Base-by-base conservation (phyloP, 2,113 vertebrate species). In the Strix uralensis region DNA sequence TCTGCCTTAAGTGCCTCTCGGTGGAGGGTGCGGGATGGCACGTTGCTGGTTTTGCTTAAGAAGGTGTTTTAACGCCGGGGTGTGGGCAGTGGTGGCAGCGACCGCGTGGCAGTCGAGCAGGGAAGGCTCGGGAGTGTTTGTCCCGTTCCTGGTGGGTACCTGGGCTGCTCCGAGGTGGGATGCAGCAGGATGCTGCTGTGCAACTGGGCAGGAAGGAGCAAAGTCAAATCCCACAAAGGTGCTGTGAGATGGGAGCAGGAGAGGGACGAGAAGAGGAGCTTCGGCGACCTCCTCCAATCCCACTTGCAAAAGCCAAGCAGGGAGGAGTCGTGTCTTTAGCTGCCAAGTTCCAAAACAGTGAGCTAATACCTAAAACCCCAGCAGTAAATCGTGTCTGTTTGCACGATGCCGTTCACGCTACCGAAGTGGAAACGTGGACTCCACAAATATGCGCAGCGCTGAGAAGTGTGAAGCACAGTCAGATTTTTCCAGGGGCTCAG, bases 71-170 rank as follows among this genome's bases (percentile, higher is more conserved):
- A 20, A 10, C 0, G 2, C 2, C 1, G 1, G 15, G 65, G 57
- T 9, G 42, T 14, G 25, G 14, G 55, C 27, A 7, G 58, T 1
- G 36, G 17, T 16, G 81, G 49, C 27, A 11, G 34, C 1, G 10
- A 27, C 9, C 1, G 0, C 0, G 7, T 3, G 38, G 34, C 49
- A 17, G 26, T 7, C 0, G 8, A 13, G 42, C 26, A 8, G 59
- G 32, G 58, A 32, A 44, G 19, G 44, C 58, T 80, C 7, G 1
- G 58, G 59, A 54, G 6, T 5, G 0, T 25, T 73, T 1, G 2
- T 26, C 44, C 27, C 9, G 1, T 40, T 49, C 42, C 65, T 5
- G 11, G 36, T 2, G 3, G 32, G 21, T 32, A 4, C 11, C 0
- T 19, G 65, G 26, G 42, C 47, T 11, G 25, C 67, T 61, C 61